Conservation (phyloP, 1,140 invertebrate species). For the Drosophila lowei region DNA sequence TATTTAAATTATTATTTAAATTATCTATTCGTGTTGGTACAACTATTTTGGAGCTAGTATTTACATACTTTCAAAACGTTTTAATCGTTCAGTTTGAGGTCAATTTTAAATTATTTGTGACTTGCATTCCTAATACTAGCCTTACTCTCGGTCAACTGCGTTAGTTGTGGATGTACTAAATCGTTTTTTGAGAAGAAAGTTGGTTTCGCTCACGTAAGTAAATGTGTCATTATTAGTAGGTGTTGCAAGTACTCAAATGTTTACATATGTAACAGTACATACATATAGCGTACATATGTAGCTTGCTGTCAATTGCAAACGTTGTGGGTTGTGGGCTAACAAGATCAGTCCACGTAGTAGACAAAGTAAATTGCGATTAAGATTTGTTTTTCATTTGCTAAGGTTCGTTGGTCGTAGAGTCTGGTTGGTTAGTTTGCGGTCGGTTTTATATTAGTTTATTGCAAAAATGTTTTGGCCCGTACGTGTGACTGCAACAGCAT, state of each 20-base stretch:
- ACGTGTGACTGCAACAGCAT: slow-evolving; percentile 43
- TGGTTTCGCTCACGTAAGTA: too few species aligned
- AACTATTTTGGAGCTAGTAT: too few species aligned
- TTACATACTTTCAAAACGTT: too few species aligned
- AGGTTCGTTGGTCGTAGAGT: slow-evolving; percentile 24
- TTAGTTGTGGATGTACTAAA: too few species aligned
- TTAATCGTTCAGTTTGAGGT: too few species aligned
- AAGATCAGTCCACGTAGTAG: slow-evolving; percentile 14
- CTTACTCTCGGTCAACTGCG: too few species aligned
- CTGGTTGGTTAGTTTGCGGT: slow-evolving; percentile 33
- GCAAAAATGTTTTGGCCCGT: slow-evolving; percentile 57
- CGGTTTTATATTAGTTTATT: slow-evolving; percentile 49
- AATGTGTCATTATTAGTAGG: too few species aligned
- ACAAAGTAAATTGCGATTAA: slow-evolving; percentile 43
- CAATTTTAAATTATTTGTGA: too few species aligned
- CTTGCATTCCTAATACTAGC: too few species aligned
- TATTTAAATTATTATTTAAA: too few species aligned
- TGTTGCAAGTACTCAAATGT: background rate
- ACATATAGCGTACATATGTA: background rate
- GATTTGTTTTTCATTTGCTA: slow-evolving; percentile 23
- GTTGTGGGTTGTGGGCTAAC: slow-evolving; percentile 1
- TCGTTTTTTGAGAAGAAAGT: too few species aligned
- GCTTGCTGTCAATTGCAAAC: slow-evolving; percentile 16
- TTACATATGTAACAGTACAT: background rate
- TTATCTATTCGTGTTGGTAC: too few species aligned